A percentile compares a stretch with the other conserved stretches of the same genome.
phyloP scores from a whole-genome alignment of 2,888 invertebrate species.

The Danaus chrysippus region DNA sequence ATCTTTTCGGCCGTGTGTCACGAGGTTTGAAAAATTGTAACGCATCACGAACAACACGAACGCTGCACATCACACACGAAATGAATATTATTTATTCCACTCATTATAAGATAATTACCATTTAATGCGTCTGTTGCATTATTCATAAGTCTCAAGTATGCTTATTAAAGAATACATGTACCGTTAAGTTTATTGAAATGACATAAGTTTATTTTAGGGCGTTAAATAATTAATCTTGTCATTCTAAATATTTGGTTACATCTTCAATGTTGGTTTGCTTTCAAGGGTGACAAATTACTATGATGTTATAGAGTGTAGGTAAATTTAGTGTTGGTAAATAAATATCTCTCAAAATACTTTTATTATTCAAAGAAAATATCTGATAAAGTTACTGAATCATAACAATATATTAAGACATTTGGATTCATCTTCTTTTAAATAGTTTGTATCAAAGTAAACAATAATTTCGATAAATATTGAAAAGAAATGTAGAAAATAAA shows the following conservation, averaged over 20 bases:
- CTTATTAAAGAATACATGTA: slow-evolving; percentile 3
- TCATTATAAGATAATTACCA: slow-evolving; percentile 66
- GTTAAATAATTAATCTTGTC: slow-evolving; percentile 3
- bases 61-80: slow-evolving; percentile 40
- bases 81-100: slow-evolving; percentile 58
- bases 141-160: slow-evolving; percentile 42
- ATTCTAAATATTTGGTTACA: background rate
- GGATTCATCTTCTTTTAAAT: too few relatives aligned
- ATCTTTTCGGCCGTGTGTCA: slow-evolving; percentile 27
- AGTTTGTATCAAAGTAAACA: background rate
- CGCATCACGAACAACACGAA: slow-evolving; percentile 40
- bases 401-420: too few relatives aligned
- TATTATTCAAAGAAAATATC: too few relatives aligned
- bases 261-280: background rate
- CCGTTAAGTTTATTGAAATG: slow-evolving; percentile 8
- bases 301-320: background rate
- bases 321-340: background rate
- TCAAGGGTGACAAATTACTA: background rate
- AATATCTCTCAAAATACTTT: too few relatives aligned
- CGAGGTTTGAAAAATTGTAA: slow-evolving; percentile 38
- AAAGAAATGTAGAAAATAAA: slow-evolving; percentile 15
- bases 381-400: too few relatives aligned
- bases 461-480: slow-evolving; percentile 2
- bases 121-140: slow-evolving; percentile 55
- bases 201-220: slow-evolving; percentile 5